Base-by-base conservation (phyloP, 2,888 invertebrate genomes). In the Pterostichus niger region DNA sequence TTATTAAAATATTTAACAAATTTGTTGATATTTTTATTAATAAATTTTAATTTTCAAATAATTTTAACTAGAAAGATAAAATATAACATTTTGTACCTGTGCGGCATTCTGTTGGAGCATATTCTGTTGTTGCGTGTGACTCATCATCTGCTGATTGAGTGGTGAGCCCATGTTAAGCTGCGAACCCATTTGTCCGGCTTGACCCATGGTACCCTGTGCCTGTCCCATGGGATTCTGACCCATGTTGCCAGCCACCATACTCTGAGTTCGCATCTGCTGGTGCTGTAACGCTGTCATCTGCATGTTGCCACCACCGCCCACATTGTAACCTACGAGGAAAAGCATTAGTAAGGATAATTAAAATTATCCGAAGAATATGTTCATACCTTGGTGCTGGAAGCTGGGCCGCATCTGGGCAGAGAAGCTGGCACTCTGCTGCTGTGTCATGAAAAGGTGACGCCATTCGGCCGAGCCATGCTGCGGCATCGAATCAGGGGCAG, bases 391-490 rank as follows among this genome's bases (percentile, higher is more conserved):
- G 84, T 91, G 91, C 86, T 91, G 91, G 87, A 92, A 92, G 85
- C 89, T 90, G 49, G 92, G 91, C 86, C 92, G 88, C 90, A 92
- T 91, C 86, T 91, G 91, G 15, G 89, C 86, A 82, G 89, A 90
- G 86, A 91, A 91, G 77, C 86, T 87, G n/a, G 86, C 86, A 85
- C 89, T 91, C 85, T 92, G 92, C 85, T 92, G 92, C 85, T 91
- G 90, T 17, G 89, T 88, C 91, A 95, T 94, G 90, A 94, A 88
- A 84, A 94, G 89, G 87, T 94, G 94, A 85, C 94, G 92, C 92
- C 92, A 92, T 86, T 92, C 92, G 1, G 91, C 89, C 40, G 91
- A 92, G 46, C 92, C 92, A 75, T 89, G 89, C 84, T 90, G 90
- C 17, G 88, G 87, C 84, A 92, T 91, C 49, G 90, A 89, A 77